Base-by-base conservation (phyloP, 2,113 vertebrate genomes). In the Solea solea region DNA sequence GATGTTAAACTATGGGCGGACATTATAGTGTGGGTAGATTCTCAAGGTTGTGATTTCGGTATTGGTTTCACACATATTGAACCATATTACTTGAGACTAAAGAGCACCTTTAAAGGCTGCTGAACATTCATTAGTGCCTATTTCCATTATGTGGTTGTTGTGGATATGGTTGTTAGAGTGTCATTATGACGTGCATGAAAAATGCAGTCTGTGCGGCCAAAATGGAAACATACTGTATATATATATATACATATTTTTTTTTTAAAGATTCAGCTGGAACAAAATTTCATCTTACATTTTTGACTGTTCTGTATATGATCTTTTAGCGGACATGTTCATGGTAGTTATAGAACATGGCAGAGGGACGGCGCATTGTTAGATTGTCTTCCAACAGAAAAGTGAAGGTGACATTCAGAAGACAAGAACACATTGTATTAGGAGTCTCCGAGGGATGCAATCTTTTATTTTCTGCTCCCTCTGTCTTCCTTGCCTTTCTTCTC, bases 351-450 rank as follows among this genome's bases (percentile, higher is more conserved):
- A 65, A 60, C 49, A 63, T 41, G 45, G 40, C 67, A 71, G 76
- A n/a, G 50, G 65, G 72, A 67, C 59, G 59, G 54, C 15, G 66
- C 28, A 51, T 27, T 63, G 16, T 53, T 10, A 9, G 21, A 69
- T 51, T 68, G 69, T 69, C 59, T 77, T 73, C 61, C 84, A 72
- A 66, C 50, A 62, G 61, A 66, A 72, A 75, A 81, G 41, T 81
- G 79, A 86, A 87, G 86, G 88, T 90, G 84, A 88, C 88, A 84
- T 85, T 90, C 66, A 76, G 72, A 71, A 79, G 83, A 90, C 86
- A 87, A 86, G 71, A 83, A 76, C 70, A 69, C 60, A 86, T 72
- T 83, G 80, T 84, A 39, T 44, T 73, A 56, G 63, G 52, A 84
- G 80, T 83, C 87, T 88, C 85, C 8, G 44, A 85, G 84, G 86